A percentile compares a stretch with the other conserved stretches of the same genome.
phyloP scores from a whole-genome alignment of 2,888 invertebrate species.

The Chymomyza amoena region DNA sequence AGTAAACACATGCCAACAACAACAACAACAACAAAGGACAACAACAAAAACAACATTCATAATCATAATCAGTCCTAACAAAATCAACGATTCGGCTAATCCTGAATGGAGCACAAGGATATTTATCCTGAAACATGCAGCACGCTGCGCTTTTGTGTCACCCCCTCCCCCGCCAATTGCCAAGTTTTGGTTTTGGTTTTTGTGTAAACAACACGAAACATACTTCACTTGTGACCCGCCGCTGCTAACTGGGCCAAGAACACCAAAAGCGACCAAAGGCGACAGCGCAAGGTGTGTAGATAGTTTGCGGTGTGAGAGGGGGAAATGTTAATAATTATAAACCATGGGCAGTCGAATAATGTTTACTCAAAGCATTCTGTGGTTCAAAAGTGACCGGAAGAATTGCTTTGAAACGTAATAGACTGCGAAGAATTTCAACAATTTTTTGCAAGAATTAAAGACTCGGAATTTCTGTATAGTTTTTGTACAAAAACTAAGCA shows the following conservation, averaged over 20 bases:
- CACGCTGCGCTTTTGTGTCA: constrained; percentile 55
- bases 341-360: too few species aligned
- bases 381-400: too few species aligned
- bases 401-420: too few species aligned
- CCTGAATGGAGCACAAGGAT: not conserved
- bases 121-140: not conserved
- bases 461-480: too few species aligned
- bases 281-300: not conserved
- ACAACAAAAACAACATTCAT: constrained; percentile 2
- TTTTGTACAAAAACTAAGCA: too few species aligned
- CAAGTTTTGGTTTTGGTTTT: constrained; percentile 47
- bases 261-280: constrained; percentile 26
- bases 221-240: constrained; percentile 54
- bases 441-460: too few species aligned
- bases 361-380: too few species aligned
- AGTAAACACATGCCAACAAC: constrained; percentile 31
- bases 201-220: constrained; percentile 48
- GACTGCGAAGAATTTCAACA: too few species aligned
- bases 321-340: too few species aligned
- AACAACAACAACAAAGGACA: not conserved
- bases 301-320: too few species aligned
- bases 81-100: constrained; percentile 37
- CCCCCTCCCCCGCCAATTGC: too few species aligned
- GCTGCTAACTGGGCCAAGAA: constrained; percentile 63
- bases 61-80: constrained; percentile 25